Evolutionary conservation across 2,888 invertebrate genomes (phyloP), one percentile per base, ranked within the genome.

Genomic region (Caenorhabditis angaria): DNA sequence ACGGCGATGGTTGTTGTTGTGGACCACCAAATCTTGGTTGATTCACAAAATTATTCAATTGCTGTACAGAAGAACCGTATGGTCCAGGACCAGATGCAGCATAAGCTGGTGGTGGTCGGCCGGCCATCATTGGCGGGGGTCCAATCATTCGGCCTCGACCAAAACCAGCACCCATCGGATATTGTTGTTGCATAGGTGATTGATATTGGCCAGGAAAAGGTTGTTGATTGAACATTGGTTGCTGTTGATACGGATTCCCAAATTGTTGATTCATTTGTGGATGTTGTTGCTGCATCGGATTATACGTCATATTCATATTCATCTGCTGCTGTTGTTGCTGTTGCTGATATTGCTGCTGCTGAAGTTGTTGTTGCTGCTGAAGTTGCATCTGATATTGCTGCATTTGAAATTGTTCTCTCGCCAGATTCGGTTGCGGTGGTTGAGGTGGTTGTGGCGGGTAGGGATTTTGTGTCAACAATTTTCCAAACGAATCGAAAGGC

Each of bases 11-110:
- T 41, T 41, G 41, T 41, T 5, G 41, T 14, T 41, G 41, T 10
- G 41, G 41, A 0, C 64, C 59, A 29, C 70, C 76, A 54, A 68
- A 76, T 35, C 65, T 56, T 8, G 76, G 51, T 20, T 70, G 67
- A 53, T 76, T 76, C n/a, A 76, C 76, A 61, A 76, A 73, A 28
- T 66, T 73, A 61, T 76, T 72, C 24, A 76, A 65, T 22, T 70
- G 70, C 50, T 76, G 76, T 2, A 76, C 69, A 18, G 76, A 64
- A 20, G 18, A 20, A 14, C 24, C 6, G 27, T 25, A n/a, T 28
- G 54, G 5, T 27, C 28, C 54, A 1, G 41, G 8, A 27, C 61
- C 61, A 20, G 70, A 53, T 24, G 35, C 59, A 22, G 60, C 70
- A 35, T 65, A 70, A 8, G 58, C 65, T n/a, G 65, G 61, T 8